Evolutionary conservation across 1,140 invertebrate genomes (phyloP), one percentile per base, ranked within the genome.

Genomic region (Bombus picipes): DNA sequence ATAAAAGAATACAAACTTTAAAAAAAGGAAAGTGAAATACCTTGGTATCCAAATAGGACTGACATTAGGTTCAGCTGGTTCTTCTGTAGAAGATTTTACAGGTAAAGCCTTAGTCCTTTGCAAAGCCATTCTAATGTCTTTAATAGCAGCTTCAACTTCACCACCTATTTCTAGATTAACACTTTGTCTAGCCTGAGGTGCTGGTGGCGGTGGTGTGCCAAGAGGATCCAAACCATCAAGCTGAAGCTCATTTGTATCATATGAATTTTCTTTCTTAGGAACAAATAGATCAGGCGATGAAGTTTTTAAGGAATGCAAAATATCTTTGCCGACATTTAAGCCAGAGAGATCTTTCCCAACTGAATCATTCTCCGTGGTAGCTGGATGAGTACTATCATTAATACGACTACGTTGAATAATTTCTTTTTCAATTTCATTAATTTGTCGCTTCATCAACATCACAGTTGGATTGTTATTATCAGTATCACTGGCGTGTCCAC

Each of bases 401-500:
- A 94, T 94, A 68, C 95, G 94, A 57, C 96, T 96, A 87, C 96
- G 95, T 91, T 97, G 96, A 91, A 96, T 96, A 74, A 97, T 97
- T 94, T 97, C 97, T 81, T 96, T 96, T 92, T 97, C 97, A 75
- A 97, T 97, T 92, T 97, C 97, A 80, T 96, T 96, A 81, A 97
- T 97, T 94, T 97, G 97, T 81, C 97, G 95, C 89, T 97, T 97
- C 96, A 97, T 97, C 9, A 97, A 94, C 94, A 97, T 96, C 18
- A 97, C 96, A 53, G 96, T 96, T 22, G 96, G 97, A 94, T 97
- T 97, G 94, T 98, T 98, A 94, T 98, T 98, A 93, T 99, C 98
- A 1, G 97, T 98, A 94, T 99, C 98, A 89, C 98, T 99, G 5
- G 97, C 98, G 93, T 99, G 98, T 28, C 98, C 98, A 71, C 97